phyloP scores from a whole-genome alignment of 2,888 invertebrate species.

The Cancer borealis region DNA sequence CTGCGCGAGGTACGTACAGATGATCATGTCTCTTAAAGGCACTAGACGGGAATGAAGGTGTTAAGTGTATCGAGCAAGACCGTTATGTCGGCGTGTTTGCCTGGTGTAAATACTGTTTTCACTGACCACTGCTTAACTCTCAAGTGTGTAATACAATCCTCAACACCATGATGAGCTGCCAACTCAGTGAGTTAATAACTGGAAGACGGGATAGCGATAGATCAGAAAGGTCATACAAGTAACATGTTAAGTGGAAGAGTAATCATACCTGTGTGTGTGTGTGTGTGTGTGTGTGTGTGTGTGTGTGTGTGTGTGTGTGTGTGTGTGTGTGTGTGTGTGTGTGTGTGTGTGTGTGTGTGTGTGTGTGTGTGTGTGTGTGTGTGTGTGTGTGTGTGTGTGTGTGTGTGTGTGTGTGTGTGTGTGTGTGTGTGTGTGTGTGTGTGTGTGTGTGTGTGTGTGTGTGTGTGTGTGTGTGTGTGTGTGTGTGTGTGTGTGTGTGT shows the following conservation, averaged over 20 bases:
- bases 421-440: conserved; percentile 14
- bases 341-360: conserved; percentile 9
- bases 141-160: neutral
- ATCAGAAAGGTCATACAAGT: too few relatives aligned
- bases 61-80: too few relatives aligned
- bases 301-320: conserved; percentile 20
- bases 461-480: conserved; percentile 25
- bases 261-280: neutral
- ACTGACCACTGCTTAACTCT: too few relatives aligned
- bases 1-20: too few relatives aligned
- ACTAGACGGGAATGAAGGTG: too few relatives aligned
- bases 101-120: too few relatives aligned
- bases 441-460: conserved; percentile 14
- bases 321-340: conserved; percentile 10
- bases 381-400: conserved; percentile 1
- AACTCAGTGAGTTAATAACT: too few relatives aligned
- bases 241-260: neutral
- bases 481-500: neutral
- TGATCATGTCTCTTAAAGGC: too few relatives aligned
- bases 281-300: neutral
- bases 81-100: too few relatives aligned
- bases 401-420: conserved; percentile 14
- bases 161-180: neutral
- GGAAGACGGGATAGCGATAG: too few relatives aligned
- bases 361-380: conserved; percentile 14